These are phyloP conservation scores for Piscicola geometra DNA, from an alignment of 2,888 invertebrate genomes.

Conservation along the genomic window DNA sequence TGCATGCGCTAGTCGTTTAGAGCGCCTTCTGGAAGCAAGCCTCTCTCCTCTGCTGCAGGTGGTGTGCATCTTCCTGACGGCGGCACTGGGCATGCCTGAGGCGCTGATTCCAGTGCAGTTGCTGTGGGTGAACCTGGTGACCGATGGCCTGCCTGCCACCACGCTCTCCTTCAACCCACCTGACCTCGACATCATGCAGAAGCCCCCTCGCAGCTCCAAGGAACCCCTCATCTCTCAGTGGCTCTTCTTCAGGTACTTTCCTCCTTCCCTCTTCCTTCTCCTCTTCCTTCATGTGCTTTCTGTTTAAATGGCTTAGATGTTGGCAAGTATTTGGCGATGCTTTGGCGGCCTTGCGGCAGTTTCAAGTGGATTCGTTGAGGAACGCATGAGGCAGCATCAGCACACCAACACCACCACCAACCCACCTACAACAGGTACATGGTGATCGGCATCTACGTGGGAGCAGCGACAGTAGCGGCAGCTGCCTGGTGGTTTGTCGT, in stretches of 20 bases:
- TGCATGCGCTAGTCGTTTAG: too few species aligned
- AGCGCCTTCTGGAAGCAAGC: too few species aligned
- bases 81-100: slow-evolving; percentile 97
- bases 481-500: slow-evolving; percentile 99
- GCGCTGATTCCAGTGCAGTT: slow-evolving; percentile 98
- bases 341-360: background rate
- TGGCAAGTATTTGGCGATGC: background rate
- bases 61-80: slow-evolving; percentile 86
- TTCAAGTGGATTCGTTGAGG: background rate
- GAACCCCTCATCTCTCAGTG: slow-evolving; percentile 98
- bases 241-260: slow-evolving; percentile 84
- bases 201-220: slow-evolving; percentile 92
- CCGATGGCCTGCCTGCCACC: slow-evolving; percentile 89
- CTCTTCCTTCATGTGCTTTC: too few species aligned
- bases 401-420: background rate
- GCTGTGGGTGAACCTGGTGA: slow-evolving; percentile 99
- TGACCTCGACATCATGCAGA: slow-evolving; percentile 99
- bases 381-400: background rate
- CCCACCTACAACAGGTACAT: slow-evolving; percentile 39
- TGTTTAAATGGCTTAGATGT: too few species aligned
- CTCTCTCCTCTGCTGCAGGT: too few species aligned
- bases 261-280: too few species aligned
- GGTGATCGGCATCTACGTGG: slow-evolving; percentile 70
- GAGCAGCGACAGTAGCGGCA: slow-evolving; percentile 95
- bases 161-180: slow-evolving; percentile 99